Percentiles rank a stretch among this genome's conserved stretches.
These are phyloP conservation scores for Chrysotoxum bicinctum DNA, from an alignment of 2,888 invertebrate genomes.

Conservation along the genomic window DNA sequence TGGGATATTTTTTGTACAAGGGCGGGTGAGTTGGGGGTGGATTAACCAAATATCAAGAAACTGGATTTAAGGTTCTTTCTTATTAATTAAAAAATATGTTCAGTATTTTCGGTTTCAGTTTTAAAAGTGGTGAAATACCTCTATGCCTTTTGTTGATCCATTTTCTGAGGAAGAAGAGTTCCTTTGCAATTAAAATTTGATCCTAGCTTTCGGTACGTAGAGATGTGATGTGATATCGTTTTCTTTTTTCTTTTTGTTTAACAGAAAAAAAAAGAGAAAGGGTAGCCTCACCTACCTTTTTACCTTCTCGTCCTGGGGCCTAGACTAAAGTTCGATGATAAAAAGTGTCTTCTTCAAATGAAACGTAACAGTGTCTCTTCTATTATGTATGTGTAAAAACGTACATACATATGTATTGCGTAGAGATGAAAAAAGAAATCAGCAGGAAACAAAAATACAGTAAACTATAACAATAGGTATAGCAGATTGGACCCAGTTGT, in stretches of 20 bases:
- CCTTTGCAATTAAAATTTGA: constrained; percentile 69
- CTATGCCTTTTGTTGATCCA: background rate
- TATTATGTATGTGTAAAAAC: background rate
- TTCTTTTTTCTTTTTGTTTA: constrained; percentile 21
- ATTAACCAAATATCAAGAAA: too few species aligned
- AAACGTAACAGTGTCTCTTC: constrained; percentile 29
- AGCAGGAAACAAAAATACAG: background rate
- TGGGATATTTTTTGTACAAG: too few species aligned
- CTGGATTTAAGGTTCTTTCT: too few species aligned
- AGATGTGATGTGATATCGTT: constrained; percentile 26
- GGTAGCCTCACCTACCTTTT: background rate
- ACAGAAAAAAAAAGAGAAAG: background rate
- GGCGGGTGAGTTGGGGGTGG: too few species aligned
- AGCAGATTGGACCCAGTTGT: constrained; percentile 7
- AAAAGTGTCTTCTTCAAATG: constrained; percentile 54
- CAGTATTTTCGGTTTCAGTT: too few species aligned
- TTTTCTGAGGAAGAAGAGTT: constrained; percentile 1
- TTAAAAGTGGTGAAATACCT: background rate
- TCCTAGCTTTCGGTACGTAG: constrained; percentile 43
- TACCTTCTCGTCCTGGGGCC: background rate
- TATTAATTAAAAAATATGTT: too few species aligned
- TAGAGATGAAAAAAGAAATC: background rate
- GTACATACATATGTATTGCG: too few species aligned
- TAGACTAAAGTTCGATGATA: background rate
- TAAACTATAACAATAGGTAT: background rate